A percentile compares a stretch with the other conserved stretches of the same genome.
Evolutionary conservation across 2,797 vertebrate species (phyloP).

Genomic region (Catamblyrhynchus diadema): DNA sequence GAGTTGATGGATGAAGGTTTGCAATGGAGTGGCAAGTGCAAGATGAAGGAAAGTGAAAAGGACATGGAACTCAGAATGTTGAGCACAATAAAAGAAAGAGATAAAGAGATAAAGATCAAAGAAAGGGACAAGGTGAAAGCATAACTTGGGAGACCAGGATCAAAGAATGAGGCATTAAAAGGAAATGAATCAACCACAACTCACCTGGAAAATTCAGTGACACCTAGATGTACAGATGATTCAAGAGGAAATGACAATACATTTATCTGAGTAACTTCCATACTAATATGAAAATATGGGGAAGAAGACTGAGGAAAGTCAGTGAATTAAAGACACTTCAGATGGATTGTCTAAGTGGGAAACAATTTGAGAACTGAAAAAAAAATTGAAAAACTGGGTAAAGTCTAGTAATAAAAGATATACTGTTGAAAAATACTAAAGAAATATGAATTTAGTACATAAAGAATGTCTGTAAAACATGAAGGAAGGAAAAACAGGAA

Average conservation of each 20-base stretch:
- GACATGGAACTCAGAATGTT: not conserved
- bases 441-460: not conserved
- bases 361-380: not conserved
- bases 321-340: not conserved
- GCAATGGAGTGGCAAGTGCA: not conserved
- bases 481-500: not conserved
- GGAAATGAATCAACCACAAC: not conserved
- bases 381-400: fast-evolving
- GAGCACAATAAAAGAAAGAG: not conserved
- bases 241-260: not conserved
- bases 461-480: not conserved
- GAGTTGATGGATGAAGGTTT: not conserved
- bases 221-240: not conserved
- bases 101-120: constrained; percentile 45
- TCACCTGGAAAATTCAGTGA: not conserved
- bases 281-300: not conserved
- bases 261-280: not conserved
- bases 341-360: not conserved
- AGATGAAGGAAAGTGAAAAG: not conserved
- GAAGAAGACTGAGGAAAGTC: not conserved
- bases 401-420: not conserved
- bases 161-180: not conserved
- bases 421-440: not conserved
- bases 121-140: not conserved
- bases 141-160: not conserved